These are phyloP conservation scores for Antigone vipio DNA, from an alignment of 2,113 vertebrate species.

Conservation along the genomic window DNA sequence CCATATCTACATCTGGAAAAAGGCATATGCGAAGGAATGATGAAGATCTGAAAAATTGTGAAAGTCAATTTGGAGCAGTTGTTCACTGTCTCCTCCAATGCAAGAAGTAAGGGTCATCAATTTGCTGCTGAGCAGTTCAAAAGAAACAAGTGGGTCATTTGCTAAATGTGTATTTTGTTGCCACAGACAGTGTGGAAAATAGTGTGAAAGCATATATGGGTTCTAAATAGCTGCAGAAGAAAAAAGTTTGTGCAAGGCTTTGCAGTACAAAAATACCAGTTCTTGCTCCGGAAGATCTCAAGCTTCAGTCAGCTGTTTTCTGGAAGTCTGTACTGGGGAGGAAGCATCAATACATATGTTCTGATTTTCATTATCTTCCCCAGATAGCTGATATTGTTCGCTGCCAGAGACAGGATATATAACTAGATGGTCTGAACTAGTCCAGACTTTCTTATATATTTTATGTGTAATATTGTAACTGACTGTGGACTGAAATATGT, in stretches of 20 bases:
- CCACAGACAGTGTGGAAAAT: not conserved
- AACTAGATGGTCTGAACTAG: not conserved
- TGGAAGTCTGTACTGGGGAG: not conserved
- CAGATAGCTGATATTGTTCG: not conserved
- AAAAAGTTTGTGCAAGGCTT: not conserved
- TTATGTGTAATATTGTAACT: not conserved
- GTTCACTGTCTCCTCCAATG: not conserved
- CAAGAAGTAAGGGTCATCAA: not conserved
- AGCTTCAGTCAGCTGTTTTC: not conserved
- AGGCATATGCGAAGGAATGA: not conserved
- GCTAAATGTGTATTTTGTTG: not conserved
- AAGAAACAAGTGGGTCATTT: not conserved
- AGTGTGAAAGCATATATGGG: not conserved
- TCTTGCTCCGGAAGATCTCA: not conserved
- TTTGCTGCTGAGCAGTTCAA: not conserved
- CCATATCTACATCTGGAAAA: not conserved
- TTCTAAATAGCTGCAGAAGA: not conserved
- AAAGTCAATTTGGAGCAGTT: not conserved
- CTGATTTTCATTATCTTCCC: not conserved
- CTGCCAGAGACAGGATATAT: not conserved
- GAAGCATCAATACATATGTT: not conserved
- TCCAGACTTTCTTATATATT: not conserved
- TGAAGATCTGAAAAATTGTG: not conserved
- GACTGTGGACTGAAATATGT: not conserved
- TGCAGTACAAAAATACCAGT: not conserved